Conservation (phyloP, 37 sponge, comb jelly and placozoan genomes). For the Ephydatia muelleri region DNA sequence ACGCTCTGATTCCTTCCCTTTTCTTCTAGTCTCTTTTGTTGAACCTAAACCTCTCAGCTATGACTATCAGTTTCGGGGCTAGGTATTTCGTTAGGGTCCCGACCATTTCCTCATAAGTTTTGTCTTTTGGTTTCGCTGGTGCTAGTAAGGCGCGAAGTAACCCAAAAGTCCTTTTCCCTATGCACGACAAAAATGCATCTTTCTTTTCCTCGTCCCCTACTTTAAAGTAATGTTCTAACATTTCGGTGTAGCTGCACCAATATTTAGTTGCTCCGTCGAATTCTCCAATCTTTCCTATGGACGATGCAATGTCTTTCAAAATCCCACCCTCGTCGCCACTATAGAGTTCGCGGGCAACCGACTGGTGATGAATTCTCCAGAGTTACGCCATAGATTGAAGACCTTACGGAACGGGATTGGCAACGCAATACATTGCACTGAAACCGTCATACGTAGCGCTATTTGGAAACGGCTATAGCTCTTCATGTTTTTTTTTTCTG, state of each 20-base stretch:
- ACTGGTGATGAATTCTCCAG: too few relatives aligned
- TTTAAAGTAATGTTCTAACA: not conserved
- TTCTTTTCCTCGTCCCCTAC: not conserved
- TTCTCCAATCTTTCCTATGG: not conserved
- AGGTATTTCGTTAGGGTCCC: conserved; percentile 3
- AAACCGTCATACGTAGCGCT: too few relatives aligned
- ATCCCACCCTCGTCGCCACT: not conserved
- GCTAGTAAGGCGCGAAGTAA: not conserved
- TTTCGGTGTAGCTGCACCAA: not conserved
- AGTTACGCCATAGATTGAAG: too few relatives aligned
- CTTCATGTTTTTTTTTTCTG: too few relatives aligned
- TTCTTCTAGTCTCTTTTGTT: not conserved
- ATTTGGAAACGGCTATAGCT: too few relatives aligned
- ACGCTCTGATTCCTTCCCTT: not conserved
- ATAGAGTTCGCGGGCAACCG: conserved; percentile 1
- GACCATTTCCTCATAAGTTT: not conserved
- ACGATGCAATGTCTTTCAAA: not conserved
- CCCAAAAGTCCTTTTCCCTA: too few relatives aligned
- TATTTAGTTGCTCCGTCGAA: not conserved
- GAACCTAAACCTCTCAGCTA: not conserved
- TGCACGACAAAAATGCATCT: not conserved
- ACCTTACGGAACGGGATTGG: too few relatives aligned
- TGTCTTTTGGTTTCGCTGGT: not conserved
- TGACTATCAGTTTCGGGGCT: conserved; percentile 6
- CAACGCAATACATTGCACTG: too few relatives aligned